These are phyloP conservation scores for Bungarus multicinctus DNA, from an alignment of 2,113 vertebrate genomes.

Conservation along the genomic window DNA sequence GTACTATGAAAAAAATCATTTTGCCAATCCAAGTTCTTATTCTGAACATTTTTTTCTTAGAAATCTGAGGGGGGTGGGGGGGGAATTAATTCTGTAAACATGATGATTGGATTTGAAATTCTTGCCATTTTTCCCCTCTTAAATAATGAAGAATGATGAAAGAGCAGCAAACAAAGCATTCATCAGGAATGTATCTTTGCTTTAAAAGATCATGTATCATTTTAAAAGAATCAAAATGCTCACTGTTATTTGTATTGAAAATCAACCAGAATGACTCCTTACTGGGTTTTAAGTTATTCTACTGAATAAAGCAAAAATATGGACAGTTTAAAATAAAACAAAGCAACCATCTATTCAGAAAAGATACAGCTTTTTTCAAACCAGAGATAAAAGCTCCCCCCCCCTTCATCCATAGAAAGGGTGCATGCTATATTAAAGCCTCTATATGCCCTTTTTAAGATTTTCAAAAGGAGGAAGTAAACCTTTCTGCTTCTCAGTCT, in stretches of 20 bases:
- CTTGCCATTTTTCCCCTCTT: too few relatives aligned
- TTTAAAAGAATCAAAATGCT: background rate
- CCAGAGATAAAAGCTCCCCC: background rate
- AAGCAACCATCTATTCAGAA: slow-evolving; percentile 10
- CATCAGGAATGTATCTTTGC: accelerated
- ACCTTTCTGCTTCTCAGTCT: background rate
- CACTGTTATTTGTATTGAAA: background rate
- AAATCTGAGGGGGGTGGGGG: background rate
- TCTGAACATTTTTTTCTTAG: background rate
- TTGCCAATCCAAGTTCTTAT: background rate
- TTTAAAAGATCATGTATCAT: slow-evolving; percentile 17
- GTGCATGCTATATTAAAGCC: background rate
- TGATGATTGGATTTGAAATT: background rate
- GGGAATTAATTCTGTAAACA: background rate
- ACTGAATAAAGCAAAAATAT: background rate
- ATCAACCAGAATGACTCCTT: background rate
- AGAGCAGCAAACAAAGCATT: background rate
- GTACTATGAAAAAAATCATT: background rate
- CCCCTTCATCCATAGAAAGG: background rate
- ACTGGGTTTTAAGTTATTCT: background rate
- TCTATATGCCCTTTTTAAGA: background rate
- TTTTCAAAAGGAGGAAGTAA: background rate
- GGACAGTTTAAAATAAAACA: background rate
- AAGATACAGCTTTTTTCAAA: background rate
- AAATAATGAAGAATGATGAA: background rate